phyloP scores from a whole-genome alignment of 2,888 invertebrate genomes.

The Hydroisotoma schaefferi region DNA sequence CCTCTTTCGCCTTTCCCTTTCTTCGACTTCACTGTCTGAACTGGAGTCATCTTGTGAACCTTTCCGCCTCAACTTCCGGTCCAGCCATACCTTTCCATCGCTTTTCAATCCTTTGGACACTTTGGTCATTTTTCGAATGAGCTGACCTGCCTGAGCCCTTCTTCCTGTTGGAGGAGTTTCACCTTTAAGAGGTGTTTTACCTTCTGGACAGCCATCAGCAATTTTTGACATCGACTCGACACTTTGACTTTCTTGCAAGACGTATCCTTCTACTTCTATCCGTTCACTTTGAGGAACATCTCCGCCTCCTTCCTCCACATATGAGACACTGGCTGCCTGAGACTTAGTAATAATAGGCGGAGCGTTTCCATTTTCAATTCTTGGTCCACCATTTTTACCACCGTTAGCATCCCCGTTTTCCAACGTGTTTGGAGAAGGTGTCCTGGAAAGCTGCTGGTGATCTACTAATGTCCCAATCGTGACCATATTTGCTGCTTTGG shows the following conservation, averaged over 20 bases:
- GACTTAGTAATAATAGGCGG: background rate
- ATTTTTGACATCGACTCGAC: constrained; percentile 30
- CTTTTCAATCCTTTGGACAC: constrained; percentile 39
- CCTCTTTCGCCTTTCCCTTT: constrained; percentile 30
- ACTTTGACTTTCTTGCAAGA: constrained; percentile 27
- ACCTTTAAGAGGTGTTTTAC: constrained; percentile 41
- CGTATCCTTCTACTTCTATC: constrained; percentile 16
- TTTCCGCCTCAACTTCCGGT: constrained; percentile 30
- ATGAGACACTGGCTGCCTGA: background rate
- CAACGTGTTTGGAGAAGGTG: constrained; percentile 19
- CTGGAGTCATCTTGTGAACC: constrained; percentile 15
- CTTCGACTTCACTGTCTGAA: constrained; percentile 26
- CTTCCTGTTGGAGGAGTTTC: constrained; percentile 48
- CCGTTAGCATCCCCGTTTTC: constrained; percentile 15
- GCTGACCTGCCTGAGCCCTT: constrained; percentile 33
- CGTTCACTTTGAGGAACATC: background rate
- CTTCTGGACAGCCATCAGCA: constrained; percentile 8
- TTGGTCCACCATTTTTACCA: background rate
- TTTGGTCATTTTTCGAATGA: constrained; percentile 45
- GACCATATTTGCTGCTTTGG: constrained; percentile 53
- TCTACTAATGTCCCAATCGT: constrained; percentile 49
- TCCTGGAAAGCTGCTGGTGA: constrained; percentile 25
- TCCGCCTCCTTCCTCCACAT: background rate
- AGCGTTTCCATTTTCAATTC: background rate
- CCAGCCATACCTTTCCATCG: constrained; percentile 46